Base-by-base conservation (phyloP, 2,797 vertebrate species). In the Sebastes nivosus region DNA sequence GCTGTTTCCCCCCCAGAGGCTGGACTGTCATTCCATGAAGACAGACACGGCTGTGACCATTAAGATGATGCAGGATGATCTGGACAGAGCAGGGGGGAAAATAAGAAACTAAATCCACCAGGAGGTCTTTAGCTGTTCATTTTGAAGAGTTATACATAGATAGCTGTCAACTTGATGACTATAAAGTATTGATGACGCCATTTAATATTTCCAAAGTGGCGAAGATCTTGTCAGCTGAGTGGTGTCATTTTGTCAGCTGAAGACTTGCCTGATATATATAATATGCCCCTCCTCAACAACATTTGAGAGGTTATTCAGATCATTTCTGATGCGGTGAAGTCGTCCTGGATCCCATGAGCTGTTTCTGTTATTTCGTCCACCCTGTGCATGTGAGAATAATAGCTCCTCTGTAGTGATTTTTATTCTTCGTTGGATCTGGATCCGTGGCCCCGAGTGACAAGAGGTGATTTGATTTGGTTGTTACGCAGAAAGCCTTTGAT, bases 391-490 rank as follows among this genome's bases (percentile, higher is more conserved):
- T 54, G 50, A 22, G 8, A 38, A 16, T 18, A 22, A 42, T 42
- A 42, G 38, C 67, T 52, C 7, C 66, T 78, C 27, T 25, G 34
- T 25, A 8, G 65, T 24, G 24, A 27, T 24, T 72, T 72, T 34
- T 82, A 82, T 81, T 50, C 68, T 66, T 42, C 9, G 11, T 42
- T 16, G 50, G 22, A 14, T 73, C 55, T 67, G 81, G 60, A 71
- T 84, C 63, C 52, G 5, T 18, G 30, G 22, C 25, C 77, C 58
- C 2, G 58, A 72, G 76, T 9, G 76, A 89, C 72, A 85, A 90
- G 89, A 90, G 89, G 87, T 92, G 92, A 93, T 93, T 92, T 93
- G 90, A 93, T 94, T 91, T 86, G 73, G 88, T 89, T 83, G 89
- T 86, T 88, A 87, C 36, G 72, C 6, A 6, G 42, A 90, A 93